These are phyloP conservation scores for Lepidonotus clava DNA, from an alignment of 2,888 invertebrate species.

Conservation along the genomic window DNA sequence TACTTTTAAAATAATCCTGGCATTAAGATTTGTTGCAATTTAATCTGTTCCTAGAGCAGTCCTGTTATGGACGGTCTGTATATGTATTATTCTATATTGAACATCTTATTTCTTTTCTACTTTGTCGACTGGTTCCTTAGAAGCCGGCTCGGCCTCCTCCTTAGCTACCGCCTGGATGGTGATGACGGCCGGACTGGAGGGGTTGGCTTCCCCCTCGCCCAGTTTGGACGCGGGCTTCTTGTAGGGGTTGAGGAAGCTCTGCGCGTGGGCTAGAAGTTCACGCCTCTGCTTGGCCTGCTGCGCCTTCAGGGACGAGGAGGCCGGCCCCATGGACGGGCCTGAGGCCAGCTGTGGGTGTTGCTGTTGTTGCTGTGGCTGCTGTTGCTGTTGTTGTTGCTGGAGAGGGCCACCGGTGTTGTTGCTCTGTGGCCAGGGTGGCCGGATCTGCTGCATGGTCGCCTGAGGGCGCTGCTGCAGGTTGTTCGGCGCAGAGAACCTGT, in stretches of 20 bases:
- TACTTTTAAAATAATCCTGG: too few relatives aligned
- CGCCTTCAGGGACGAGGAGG: conserved; percentile 62
- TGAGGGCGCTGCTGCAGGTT: conserved; percentile 26
- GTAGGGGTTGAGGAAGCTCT: conserved; percentile 74
- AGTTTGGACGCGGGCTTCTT: background rate
- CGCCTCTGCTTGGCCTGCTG: conserved; percentile 75
- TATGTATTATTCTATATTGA: too few relatives aligned
- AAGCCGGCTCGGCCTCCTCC: background rate
- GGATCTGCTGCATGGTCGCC: background rate
- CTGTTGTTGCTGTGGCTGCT: conserved; percentile 65
- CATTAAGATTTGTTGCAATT: too few relatives aligned
- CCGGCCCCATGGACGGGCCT: background rate
- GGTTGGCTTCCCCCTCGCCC: background rate
- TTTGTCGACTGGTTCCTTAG: background rate
- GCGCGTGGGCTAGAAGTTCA: conserved; percentile 75
- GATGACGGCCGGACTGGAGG: background rate
- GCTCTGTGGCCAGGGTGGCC: conserved; percentile 14
- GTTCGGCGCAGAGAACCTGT: conserved; percentile 30
- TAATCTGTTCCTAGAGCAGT: too few relatives aligned
- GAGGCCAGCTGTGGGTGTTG: conserved; percentile 68
- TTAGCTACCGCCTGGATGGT: background rate
- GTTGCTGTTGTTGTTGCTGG: conserved; percentile 46
- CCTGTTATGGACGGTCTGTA: too few relatives aligned
- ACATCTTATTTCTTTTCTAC: too few relatives aligned
- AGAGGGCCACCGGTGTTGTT: conserved; percentile 39